Percentiles rank a stretch among this genome's conserved stretches.
Conservation (phyloP, 2,888 invertebrate genomes). For the Drosophila siamana region DNA sequence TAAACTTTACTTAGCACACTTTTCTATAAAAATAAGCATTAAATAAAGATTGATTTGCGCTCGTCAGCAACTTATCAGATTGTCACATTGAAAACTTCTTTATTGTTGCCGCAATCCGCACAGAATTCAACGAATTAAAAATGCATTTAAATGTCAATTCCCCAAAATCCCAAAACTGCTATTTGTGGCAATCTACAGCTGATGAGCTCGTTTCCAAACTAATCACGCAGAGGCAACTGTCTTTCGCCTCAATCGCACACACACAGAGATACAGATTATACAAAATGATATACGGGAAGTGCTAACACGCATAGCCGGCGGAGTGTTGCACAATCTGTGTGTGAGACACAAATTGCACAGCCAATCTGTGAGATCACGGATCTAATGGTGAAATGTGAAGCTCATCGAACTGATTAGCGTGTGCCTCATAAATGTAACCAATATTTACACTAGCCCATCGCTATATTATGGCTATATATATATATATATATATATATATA, state of each 20-base stretch:
- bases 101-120: background rate
- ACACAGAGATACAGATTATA: background rate
- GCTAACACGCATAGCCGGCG: conserved; percentile 28
- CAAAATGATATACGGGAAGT: conserved; percentile 23
- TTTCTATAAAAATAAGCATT: background rate
- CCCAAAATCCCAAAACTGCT: background rate
- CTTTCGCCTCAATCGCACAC: background rate
- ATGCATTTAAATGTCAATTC: background rate
- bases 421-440: conserved; percentile 57
- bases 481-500: conserved; percentile 1
- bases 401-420: conserved; percentile 48
- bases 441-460: conserved; percentile 44
- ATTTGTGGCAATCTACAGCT: background rate
- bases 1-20: too few relatives aligned
- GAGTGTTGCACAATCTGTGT: conserved; percentile 33
- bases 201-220: conserved; percentile 2
- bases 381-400: conserved; percentile 25
- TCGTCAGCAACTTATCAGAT: background rate
- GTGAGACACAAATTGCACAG: conserved; percentile 7
- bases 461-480: background rate
- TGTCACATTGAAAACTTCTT: background rate
- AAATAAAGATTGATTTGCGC: background rate
- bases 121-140: background rate
- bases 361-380: conserved; percentile 23
- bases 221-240: conserved; percentile 1